A percentile compares a stretch with the other conserved stretches of the same genome.
Evolutionary conservation across 1,140 invertebrate genomes (phyloP).

Genomic region (Pararge aegeria): DNA sequence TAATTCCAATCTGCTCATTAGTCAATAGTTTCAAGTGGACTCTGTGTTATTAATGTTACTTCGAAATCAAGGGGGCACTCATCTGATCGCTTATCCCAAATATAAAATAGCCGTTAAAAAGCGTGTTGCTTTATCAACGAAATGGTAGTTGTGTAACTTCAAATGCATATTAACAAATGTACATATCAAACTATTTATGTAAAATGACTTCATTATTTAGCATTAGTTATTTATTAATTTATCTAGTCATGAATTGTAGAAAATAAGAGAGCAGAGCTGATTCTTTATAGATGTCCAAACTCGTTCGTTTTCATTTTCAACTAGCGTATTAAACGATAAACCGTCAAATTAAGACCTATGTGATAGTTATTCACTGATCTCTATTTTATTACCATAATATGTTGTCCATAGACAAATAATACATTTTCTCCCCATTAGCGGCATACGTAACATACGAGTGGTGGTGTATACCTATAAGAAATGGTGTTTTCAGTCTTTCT

Average conservation of each 20-base stretch:
- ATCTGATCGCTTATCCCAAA: background rate
- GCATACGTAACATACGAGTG: too few relatives aligned
- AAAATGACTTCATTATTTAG: constrained; percentile 34
- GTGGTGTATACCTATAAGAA: too few relatives aligned
- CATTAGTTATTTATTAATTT: constrained; percentile 32
- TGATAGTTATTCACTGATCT: too few relatives aligned
- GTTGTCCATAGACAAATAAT: too few relatives aligned
- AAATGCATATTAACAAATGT: constrained; percentile 40
- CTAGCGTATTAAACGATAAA: too few relatives aligned
- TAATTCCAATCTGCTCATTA: constrained; percentile 71
- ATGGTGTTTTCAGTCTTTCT: too few relatives aligned
- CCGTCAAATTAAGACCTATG: too few relatives aligned
- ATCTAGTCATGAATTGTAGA: constrained; percentile 42
- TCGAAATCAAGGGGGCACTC: constrained; percentile 5
- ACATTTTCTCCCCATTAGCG: too few relatives aligned
- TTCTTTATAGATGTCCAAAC: background rate
- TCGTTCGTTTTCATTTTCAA: too few relatives aligned
- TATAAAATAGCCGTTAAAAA: constrained; percentile 7
- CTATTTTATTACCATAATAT: too few relatives aligned
- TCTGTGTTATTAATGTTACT: constrained; percentile 30
- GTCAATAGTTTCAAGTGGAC: constrained; percentile 32
- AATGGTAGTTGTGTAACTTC: constrained; percentile 17
- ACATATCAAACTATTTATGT: constrained; percentile 52
- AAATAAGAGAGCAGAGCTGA: constrained; percentile 15
- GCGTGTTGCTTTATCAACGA: constrained; percentile 39